Percentiles rank a stretch among this genome's conserved stretches.
Evolutionary conservation across 2,797 vertebrate genomes (phyloP).

Genomic region (Phalloptychus januarius): DNA sequence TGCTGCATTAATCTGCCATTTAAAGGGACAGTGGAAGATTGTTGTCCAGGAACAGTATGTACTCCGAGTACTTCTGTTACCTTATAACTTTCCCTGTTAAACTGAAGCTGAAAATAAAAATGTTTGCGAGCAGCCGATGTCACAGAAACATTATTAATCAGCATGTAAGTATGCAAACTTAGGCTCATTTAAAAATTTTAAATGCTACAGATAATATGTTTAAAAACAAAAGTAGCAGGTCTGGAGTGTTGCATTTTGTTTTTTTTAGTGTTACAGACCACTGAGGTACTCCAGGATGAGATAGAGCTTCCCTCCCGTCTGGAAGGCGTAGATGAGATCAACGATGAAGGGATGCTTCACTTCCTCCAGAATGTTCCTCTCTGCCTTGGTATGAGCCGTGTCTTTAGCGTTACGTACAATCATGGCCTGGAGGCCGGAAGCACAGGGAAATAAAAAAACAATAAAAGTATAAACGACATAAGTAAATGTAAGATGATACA

Average conservation of each 20-base stretch:
- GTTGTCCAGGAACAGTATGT: not conserved
- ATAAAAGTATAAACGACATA: not conserved
- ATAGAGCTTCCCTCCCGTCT: constrained; percentile 99
- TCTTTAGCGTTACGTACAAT: constrained; percentile 99
- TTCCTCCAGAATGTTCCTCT: constrained; percentile 98
- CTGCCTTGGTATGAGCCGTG: constrained; percentile 98
- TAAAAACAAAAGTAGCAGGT: not conserved
- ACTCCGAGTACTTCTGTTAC: not conserved
- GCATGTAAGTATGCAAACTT: not conserved
- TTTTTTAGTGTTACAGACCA: constrained; percentile 83
- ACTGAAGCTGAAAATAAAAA: not conserved
- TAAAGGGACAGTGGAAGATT: not conserved
- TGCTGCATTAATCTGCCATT: not conserved
- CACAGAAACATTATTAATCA: not conserved
- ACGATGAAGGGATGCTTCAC: constrained; percentile 99
- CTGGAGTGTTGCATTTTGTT: not conserved
- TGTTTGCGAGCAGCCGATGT: not conserved
- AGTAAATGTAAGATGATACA: not conserved
- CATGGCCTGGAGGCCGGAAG: constrained; percentile 87
- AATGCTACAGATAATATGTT: not conserved
- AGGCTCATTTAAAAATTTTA: not conserved
- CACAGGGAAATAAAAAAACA: not conserved
- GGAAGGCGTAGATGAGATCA: constrained; percentile 99
- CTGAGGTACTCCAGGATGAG: constrained; percentile 99
- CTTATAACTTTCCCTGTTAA: not conserved